phyloP scores from a whole-genome alignment of 2,113 vertebrate species.

The Mesitornis unicolor region DNA sequence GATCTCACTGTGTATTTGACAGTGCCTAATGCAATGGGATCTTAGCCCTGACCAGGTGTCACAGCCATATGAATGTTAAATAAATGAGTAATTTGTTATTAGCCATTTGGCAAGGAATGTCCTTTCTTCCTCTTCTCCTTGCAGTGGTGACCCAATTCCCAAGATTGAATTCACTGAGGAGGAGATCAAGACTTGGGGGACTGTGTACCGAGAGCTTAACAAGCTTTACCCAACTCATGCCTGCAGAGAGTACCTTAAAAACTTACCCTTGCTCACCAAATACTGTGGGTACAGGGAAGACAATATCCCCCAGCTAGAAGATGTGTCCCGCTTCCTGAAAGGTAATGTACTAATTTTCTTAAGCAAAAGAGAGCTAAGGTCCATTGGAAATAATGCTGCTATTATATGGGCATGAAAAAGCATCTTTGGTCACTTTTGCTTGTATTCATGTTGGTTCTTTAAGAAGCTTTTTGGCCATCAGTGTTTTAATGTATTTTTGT shows the following conservation, averaged over 20 bases:
- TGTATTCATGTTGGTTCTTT: background rate
- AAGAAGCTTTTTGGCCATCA: background rate
- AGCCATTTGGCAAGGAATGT: background rate
- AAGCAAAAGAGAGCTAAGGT: background rate
- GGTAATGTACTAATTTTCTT: conserved; percentile 64
- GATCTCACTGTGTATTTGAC: background rate
- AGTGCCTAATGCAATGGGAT: background rate
- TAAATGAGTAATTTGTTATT: background rate
- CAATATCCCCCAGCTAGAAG: conserved; percentile 96
- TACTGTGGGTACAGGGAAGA: conserved; percentile 92
- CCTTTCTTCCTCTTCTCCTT: background rate
- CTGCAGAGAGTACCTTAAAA: conserved; percentile 94
- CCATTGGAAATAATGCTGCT: background rate
- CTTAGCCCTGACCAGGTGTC: background rate
- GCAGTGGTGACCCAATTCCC: conserved; percentile 89
- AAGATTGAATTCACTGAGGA: conserved; percentile 93
- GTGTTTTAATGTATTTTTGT: background rate
- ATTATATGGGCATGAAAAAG: background rate
- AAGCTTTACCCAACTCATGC: conserved; percentile 93
- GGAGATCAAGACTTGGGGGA: conserved; percentile 95
- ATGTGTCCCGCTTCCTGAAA: conserved; percentile 92
- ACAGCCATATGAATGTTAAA: background rate
- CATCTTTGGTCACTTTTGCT: background rate
- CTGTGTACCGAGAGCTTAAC: conserved; percentile 92
- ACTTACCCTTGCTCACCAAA: conserved; percentile 90